A percentile compares a stretch with the other conserved stretches of the same genome.
phyloP scores from a whole-genome alignment of 2,797 vertebrate species.

The Antrozous pallidus region DNA sequence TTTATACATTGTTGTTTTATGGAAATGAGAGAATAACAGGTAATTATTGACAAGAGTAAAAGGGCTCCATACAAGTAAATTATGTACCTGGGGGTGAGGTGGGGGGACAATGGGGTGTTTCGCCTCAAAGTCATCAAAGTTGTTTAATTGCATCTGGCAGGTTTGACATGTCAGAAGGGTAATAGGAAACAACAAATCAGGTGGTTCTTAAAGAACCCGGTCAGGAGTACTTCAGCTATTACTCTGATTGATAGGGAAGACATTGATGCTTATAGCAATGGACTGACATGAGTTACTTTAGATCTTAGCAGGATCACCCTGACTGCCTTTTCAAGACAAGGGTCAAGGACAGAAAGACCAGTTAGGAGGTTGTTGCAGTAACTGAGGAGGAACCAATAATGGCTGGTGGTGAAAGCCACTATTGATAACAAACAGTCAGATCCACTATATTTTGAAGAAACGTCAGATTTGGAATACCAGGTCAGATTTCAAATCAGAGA shows the following conservation, averaged over 20 bases:
- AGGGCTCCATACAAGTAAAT: not conserved
- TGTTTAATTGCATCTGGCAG: not conserved
- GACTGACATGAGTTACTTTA: not conserved
- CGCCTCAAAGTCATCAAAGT: not conserved
- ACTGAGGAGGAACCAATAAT: not conserved
- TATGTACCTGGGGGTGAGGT: rapidly evolving
- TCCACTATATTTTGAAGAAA: not conserved
- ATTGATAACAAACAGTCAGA: not conserved
- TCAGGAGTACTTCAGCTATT: not conserved
- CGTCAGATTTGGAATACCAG: not conserved
- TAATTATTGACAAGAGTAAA: not conserved
- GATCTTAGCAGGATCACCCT: not conserved
- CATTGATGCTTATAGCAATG: not conserved
- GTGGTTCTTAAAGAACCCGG: not conserved
- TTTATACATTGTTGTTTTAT: not conserved
- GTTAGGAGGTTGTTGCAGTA: not conserved
- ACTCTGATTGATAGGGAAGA: not conserved
- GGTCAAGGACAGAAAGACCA: not conserved
- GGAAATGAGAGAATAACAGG: not conserved
- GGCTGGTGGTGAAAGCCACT: not conserved
- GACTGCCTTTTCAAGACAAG: not conserved
- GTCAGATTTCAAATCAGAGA: not conserved
- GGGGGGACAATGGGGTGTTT: not conserved
- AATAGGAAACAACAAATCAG: not conserved
- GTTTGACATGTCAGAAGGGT: not conserved